A percentile compares a stretch with the other conserved stretches of the same genome.
Conservation (phyloP, 2,113 vertebrate genomes). For the Solea solea region DNA sequence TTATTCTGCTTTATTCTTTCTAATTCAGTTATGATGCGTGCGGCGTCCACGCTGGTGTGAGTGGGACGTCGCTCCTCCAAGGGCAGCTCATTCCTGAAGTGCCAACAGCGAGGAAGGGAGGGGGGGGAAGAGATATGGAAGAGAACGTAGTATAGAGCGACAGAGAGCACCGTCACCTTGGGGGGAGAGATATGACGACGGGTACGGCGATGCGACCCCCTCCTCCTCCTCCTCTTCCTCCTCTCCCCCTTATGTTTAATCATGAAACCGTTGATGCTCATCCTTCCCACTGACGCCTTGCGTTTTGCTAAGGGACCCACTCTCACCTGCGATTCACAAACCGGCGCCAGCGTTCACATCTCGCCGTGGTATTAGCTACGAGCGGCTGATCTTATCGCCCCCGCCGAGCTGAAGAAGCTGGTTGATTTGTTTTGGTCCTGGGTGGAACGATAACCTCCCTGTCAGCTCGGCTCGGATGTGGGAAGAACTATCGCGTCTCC, state of each 20-base stretch:
- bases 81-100: constrained; percentile 66
- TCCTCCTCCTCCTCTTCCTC: constrained; percentile 48
- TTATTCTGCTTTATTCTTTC: not conserved
- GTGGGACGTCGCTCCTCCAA: constrained; percentile 38
- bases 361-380: not conserved
- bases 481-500: not conserved
- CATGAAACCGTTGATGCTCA: constrained; percentile 70
- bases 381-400: constrained; percentile 48
- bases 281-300: constrained; percentile 37
- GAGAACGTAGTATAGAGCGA: constrained; percentile 24
- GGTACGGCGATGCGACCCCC: constrained; percentile 39
- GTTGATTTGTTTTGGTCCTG: constrained; percentile 49
- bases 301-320: constrained; percentile 61
- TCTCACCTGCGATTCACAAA: constrained; percentile 33
- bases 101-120: constrained; percentile 59
- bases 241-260: constrained; percentile 70
- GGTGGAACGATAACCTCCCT: constrained; percentile 40
- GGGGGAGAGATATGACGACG: constrained; percentile 47
- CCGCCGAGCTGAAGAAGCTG: constrained; percentile 29
- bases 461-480: constrained; percentile 9
- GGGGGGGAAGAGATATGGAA: constrained; percentile 47
- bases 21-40: too few relatives aligned
- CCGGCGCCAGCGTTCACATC: not conserved
- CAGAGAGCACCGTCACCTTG: constrained; percentile 66
- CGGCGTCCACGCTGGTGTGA: too few relatives aligned